Conservation (phyloP, 2,113 vertebrate species). For the Mola mola region DNA sequence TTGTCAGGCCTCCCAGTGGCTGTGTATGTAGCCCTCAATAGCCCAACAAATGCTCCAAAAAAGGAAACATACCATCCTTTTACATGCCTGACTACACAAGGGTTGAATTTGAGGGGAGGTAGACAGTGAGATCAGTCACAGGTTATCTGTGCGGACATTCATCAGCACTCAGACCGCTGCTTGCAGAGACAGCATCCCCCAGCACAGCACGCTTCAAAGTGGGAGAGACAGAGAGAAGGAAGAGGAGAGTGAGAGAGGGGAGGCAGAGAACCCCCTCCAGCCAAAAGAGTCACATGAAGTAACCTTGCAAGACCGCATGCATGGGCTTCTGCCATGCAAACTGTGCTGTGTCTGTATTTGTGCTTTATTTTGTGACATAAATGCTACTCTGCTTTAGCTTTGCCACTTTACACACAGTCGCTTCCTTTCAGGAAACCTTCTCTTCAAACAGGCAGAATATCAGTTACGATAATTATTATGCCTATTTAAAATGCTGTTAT, state of each 20-base stretch:
- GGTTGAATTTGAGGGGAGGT: slow-evolving; percentile 37
- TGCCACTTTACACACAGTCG: too few relatives aligned
- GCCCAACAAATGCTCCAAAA: background rate
- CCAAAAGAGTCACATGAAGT: slow-evolving; percentile 44
- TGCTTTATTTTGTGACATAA: background rate
- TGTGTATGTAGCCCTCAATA: background rate
- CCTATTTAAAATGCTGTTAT: background rate
- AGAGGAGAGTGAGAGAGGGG: slow-evolving; percentile 10
- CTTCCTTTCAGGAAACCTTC: background rate
- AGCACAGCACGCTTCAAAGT: slow-evolving; percentile 43
- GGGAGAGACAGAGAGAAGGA: slow-evolving; percentile 18
- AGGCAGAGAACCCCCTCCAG: slow-evolving; percentile 31
- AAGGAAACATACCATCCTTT: background rate
- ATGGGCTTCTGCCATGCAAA: slow-evolving; percentile 22
- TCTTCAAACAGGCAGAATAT: background rate
- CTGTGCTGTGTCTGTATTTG: background rate
- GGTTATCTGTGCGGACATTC: slow-evolving; percentile 64
- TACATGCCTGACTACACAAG: background rate
- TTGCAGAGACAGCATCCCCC: slow-evolving; percentile 59
- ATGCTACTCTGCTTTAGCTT: background rate
- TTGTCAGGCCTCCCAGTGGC: too few relatives aligned
- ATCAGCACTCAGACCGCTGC: slow-evolving; percentile 64
- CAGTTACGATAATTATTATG: too few relatives aligned
- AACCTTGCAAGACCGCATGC: slow-evolving; percentile 20
- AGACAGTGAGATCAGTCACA: slow-evolving; percentile 52